These are phyloP conservation scores for Caenorhabditis sp. DNA, from an alignment of 2,888 invertebrate genomes.

Conservation along the genomic window DNA sequence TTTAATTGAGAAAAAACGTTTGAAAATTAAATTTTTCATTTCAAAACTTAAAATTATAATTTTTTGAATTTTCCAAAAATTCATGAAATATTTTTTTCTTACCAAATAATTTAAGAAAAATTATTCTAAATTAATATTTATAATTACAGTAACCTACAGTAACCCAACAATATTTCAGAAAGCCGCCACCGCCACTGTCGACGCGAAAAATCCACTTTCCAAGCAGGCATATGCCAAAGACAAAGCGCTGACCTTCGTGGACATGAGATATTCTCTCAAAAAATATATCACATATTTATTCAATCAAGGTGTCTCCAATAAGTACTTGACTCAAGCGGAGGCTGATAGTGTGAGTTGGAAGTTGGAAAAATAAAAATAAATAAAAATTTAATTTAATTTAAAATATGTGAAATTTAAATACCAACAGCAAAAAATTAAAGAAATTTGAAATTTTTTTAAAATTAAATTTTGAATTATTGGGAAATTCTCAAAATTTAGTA, in stretches of 20 bases:
- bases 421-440: neutral
- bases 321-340: constrained; percentile 51
- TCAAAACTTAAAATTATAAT: too few species aligned
- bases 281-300: constrained; percentile 54
- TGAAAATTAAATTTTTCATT: too few species aligned
- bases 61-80: too few species aligned
- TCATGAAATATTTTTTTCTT: too few species aligned
- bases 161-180: constrained; percentile 26
- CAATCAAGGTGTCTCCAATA: constrained; percentile 39
- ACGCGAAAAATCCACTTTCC: constrained; percentile 44
- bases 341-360: constrained; percentile 36
- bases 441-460: too few species aligned
- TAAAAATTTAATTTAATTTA: neutral
- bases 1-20: too few species aligned
- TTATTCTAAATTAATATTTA: too few species aligned
- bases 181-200: constrained; percentile 33
- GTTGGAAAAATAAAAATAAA: neutral
- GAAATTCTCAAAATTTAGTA: too few species aligned
- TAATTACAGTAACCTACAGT: too few species aligned
- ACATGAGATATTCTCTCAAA: constrained; percentile 52
- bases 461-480: too few species aligned
- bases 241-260: constrained; percentile 48
- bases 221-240: constrained; percentile 56
- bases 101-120: too few species aligned
- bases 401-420: too few species aligned